A percentile compares a stretch with the other conserved stretches of the same genome.
Conservation (phyloP, 1,140 invertebrate species). For the Portunus trituberculatus region DNA sequence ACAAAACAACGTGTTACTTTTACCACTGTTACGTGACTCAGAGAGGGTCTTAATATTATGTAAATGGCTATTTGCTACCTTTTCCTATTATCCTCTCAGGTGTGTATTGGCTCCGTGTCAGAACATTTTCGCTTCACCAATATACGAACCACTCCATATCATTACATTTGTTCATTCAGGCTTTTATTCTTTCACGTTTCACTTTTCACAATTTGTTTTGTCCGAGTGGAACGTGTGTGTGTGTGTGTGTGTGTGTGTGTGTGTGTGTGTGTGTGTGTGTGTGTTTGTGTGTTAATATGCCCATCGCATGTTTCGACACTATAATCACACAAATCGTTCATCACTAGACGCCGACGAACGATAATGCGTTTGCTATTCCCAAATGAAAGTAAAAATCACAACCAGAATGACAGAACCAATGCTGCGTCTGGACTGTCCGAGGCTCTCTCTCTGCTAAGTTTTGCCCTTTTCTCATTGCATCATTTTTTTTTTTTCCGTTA, state of each 20-base stretch:
- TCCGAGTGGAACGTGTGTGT: neutral
- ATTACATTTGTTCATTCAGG: no score
- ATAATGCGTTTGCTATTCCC: neutral
- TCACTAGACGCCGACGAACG: constrained; percentile 6
- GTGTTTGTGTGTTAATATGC: neutral
- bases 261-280: constrained; percentile 16
- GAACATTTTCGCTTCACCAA: no score
- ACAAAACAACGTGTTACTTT: no score
- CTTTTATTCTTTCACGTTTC: no score
- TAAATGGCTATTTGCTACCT: no score
- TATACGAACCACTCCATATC: no score
- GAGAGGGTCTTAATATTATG: no score
- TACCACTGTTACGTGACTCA: no score
- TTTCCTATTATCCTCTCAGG: no score
- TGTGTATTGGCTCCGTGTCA: no score
- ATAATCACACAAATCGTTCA: constrained; percentile 1
- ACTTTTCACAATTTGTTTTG: no score
- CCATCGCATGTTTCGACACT: neutral
- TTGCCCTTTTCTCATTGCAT: neutral
- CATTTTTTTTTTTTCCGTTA: neutral
- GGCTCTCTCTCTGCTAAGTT: neutral
- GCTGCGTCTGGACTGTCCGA: neutral
- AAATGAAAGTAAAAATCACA: constrained; percentile 2
- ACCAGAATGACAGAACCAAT: neutral
- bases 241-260: neutral